These are phyloP conservation scores for Yponomeuta plumbellus DNA, from an alignment of 2,888 invertebrate genomes.

Conservation along the genomic window DNA sequence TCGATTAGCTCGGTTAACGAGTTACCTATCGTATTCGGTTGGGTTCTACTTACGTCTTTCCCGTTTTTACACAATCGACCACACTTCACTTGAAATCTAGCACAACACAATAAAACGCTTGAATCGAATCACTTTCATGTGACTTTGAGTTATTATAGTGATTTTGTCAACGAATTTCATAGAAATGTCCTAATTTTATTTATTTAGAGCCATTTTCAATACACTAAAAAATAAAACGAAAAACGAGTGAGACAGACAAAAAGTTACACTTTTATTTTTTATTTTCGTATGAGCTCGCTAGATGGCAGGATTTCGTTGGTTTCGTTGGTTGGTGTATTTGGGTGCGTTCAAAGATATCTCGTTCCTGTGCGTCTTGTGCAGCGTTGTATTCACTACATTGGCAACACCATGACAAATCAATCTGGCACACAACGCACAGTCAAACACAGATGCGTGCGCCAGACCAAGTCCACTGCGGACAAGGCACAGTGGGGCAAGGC, in stretches of 20 bases:
- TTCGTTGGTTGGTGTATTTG: too few relatives aligned
- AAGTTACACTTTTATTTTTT: slow-evolving; percentile 41
- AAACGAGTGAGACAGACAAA: slow-evolving; percentile 32
- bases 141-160: slow-evolving; percentile 27
- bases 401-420: background rate
- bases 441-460: too few relatives aligned
- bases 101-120: slow-evolving; percentile 37
- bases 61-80: slow-evolving; percentile 68
- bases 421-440: background rate
- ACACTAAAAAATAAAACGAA: slow-evolving; percentile 51
- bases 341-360: background rate
- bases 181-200: slow-evolving; percentile 34
- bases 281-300: background rate
- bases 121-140: slow-evolving; percentile 24
- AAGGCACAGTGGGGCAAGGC: too few relatives aligned
- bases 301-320: background rate
- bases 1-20: background rate
- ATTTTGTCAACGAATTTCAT: slow-evolving; percentile 2
- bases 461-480: too few relatives aligned
- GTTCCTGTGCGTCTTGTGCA: too few relatives aligned
- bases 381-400: background rate
- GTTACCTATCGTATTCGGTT: slow-evolving; percentile 37
- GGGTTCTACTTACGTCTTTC: slow-evolving; percentile 69
- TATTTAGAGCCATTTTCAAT: slow-evolving; percentile 43
- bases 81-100: slow-evolving; percentile 61